These are phyloP conservation scores for Hylia prasina DNA, from an alignment of 2,113 vertebrate genomes.

Conservation along the genomic window DNA sequence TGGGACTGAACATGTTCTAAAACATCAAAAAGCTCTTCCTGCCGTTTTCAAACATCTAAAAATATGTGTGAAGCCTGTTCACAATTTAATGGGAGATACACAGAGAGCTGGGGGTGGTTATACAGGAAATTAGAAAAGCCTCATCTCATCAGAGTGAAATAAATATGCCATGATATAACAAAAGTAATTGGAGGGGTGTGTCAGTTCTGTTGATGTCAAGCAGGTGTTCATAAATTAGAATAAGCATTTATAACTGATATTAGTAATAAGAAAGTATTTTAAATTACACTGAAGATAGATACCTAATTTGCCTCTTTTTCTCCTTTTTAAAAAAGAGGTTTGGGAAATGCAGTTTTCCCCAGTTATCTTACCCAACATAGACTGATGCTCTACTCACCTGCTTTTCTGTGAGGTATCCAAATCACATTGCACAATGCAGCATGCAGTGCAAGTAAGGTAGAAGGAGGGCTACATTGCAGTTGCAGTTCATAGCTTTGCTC, in stretches of 20 bases:
- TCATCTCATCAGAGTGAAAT: slow-evolving; percentile 59
- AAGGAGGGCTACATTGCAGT: neutral
- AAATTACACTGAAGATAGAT: neutral
- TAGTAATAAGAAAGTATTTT: slow-evolving; percentile 47
- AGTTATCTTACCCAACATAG: neutral
- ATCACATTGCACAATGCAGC: neutral
- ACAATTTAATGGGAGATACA: slow-evolving; percentile 74
- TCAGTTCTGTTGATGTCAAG: slow-evolving; percentile 66
- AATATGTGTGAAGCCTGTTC: slow-evolving; percentile 74
- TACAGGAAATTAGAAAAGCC: slow-evolving; percentile 76
- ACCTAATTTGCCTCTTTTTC: neutral
- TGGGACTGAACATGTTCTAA: slow-evolving; percentile 40
- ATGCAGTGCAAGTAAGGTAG: neutral
- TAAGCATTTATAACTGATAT: slow-evolving; percentile 55
- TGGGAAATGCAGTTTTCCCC: neutral
- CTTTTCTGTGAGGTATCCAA: neutral
- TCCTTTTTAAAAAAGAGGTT: neutral
- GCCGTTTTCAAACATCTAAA: slow-evolving; percentile 71
- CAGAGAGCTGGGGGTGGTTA: slow-evolving; percentile 59
- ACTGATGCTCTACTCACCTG: neutral
- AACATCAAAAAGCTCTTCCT: slow-evolving; percentile 75
- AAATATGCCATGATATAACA: slow-evolving; percentile 64
- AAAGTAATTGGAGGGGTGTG: slow-evolving; percentile 67
- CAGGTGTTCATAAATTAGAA: slow-evolving; percentile 71
- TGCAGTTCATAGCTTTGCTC: neutral